phyloP scores from a whole-genome alignment of 2,113 vertebrate genomes.

The Tetrax tetrax region DNA sequence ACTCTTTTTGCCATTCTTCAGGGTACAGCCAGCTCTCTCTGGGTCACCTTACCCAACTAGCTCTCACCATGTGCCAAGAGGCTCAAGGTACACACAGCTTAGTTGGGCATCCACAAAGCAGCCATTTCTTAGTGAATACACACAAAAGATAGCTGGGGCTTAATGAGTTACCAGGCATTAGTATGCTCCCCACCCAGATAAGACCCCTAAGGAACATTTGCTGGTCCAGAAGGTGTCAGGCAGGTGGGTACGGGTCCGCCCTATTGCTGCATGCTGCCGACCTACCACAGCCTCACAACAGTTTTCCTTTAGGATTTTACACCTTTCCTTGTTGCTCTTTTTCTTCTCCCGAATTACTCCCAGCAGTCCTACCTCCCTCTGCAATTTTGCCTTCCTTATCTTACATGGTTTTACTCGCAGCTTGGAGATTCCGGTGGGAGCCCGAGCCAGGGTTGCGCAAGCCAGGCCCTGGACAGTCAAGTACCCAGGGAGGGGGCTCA shows the following conservation, averaged over 20 bases:
- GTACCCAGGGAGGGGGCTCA: not conserved
- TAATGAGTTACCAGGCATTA: not conserved
- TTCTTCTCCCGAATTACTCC: not conserved
- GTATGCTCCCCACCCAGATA: not conserved
- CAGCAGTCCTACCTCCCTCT: accelerated
- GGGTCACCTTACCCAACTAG: not conserved
- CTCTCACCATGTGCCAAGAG: not conserved
- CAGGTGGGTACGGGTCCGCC: not conserved
- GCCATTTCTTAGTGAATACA: not conserved
- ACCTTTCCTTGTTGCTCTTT: not conserved
- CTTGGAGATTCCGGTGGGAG: accelerated
- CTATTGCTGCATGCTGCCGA: not conserved
- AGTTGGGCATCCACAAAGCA: not conserved
- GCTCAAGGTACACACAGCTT: not conserved
- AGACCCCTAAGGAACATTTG: not conserved
- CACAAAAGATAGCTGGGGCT: not conserved
- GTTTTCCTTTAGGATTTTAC: not conserved
- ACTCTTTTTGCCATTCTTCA: not conserved
- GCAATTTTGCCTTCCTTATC: not conserved
- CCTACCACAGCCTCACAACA: not conserved
- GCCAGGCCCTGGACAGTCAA: accelerated
- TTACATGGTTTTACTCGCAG: accelerated
- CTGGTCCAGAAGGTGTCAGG: not conserved
- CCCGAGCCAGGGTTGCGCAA: accelerated
- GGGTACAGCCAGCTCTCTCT: not conserved